Percentiles rank a stretch among this genome's conserved stretches.
These are phyloP conservation scores for Parnassius apollo DNA, from an alignment of 2,888 invertebrate genomes.

Conservation along the genomic window DNA sequence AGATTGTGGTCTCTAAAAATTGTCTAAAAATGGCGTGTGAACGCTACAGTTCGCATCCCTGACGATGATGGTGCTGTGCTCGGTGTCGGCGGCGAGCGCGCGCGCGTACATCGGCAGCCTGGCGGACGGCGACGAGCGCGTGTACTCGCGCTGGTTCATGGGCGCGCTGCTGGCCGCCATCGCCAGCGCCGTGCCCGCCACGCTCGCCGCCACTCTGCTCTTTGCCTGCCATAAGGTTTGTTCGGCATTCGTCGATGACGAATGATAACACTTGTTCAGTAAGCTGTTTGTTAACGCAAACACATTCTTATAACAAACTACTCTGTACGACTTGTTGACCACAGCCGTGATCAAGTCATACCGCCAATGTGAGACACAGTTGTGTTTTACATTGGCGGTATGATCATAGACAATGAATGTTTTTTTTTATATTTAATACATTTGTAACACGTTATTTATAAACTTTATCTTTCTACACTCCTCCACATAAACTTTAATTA, in stretches of 20 bases:
- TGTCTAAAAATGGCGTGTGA: neutral
- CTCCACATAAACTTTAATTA: too few relatives aligned
- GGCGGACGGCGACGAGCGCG: slow-evolving; percentile 45
- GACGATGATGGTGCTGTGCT: slow-evolving; percentile 46
- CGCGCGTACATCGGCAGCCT: slow-evolving; percentile 44
- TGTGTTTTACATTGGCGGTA: too few relatives aligned
- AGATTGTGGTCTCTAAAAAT: too few relatives aligned
- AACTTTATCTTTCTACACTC: too few relatives aligned
- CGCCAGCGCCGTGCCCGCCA: slow-evolving; percentile 49
- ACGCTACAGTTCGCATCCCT: slow-evolving; percentile 49
- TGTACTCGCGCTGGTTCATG: slow-evolving; percentile 53
- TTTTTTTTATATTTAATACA: too few relatives aligned
- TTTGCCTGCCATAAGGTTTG: slow-evolving; percentile 50
- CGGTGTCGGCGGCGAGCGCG: slow-evolving; percentile 48
- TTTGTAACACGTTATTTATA: too few relatives aligned
- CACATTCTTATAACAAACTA: too few relatives aligned
- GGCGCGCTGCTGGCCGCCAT: slow-evolving; percentile 44
- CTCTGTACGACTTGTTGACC: too few relatives aligned
- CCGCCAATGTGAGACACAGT: too few relatives aligned
- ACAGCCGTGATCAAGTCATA: too few relatives aligned
- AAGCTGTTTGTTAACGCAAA: too few relatives aligned
- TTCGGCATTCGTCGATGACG: neutral
- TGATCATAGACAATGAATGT: too few relatives aligned
- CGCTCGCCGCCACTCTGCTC: slow-evolving; percentile 52
- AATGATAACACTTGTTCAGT: neutral